phyloP scores from a whole-genome alignment of 2,888 invertebrate species.

The Argyra leucocephala region DNA sequence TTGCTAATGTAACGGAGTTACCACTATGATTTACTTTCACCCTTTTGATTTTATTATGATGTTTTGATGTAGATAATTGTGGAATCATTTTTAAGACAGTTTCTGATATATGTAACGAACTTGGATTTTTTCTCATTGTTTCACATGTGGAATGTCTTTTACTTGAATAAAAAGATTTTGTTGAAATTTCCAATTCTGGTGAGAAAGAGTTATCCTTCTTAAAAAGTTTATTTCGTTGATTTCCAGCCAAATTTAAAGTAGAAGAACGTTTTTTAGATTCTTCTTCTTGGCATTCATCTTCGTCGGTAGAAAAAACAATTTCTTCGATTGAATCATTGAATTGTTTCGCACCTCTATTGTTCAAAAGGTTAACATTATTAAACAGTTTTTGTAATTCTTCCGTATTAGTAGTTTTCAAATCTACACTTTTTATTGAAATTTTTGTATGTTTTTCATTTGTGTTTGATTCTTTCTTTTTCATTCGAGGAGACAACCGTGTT shows the following conservation, averaged over 20 bases:
- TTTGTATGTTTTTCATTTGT: too few species aligned
- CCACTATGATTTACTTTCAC: slow-evolving; percentile 14
- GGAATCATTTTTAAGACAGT: background rate
- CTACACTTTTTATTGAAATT: too few species aligned
- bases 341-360: background rate
- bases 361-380: background rate
- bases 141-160: background rate
- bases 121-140: background rate
- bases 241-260: background rate
- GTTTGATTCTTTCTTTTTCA: too few species aligned
- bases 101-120: background rate
- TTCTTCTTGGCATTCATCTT: background rate
- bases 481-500: too few species aligned
- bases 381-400: background rate
- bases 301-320: background rate
- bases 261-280: background rate
- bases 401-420: background rate
- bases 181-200: background rate
- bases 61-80: slow-evolving; percentile 13
- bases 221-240: background rate
- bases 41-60: slow-evolving; percentile 10
- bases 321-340: background rate
- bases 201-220: too few species aligned
- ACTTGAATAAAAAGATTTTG: background rate
- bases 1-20: slow-evolving; percentile 25